Evolutionary conservation across 2,888 invertebrate genomes (phyloP).

Genomic region (Bruchidius siliquastri): DNA sequence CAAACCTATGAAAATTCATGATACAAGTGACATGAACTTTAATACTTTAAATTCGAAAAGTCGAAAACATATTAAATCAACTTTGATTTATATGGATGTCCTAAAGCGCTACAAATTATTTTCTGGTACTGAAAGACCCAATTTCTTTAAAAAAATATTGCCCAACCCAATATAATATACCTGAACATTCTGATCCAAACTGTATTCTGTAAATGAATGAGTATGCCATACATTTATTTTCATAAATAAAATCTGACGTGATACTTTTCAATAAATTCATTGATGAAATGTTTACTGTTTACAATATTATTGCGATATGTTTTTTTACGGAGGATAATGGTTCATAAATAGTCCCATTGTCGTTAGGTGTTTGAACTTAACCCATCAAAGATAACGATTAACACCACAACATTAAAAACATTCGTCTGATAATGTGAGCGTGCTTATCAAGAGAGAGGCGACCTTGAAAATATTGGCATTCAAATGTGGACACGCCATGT

Average conservation of each 20-base stretch:
- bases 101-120: too few relatives aligned
- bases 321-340: not conserved
- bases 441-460: not conserved
- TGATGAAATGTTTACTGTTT: not conserved
- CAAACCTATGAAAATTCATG: too few relatives aligned
- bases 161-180: too few relatives aligned
- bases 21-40: too few relatives aligned
- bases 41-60: too few relatives aligned
- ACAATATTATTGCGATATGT: not conserved
- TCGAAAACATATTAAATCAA: too few relatives aligned
- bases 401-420: not conserved
- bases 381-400: not conserved
- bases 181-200: too few relatives aligned
- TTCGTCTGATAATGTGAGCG: not conserved
- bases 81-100: too few relatives aligned
- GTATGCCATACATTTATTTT: too few relatives aligned
- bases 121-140: too few relatives aligned
- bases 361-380: not conserved
- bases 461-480: not conserved
- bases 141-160: too few relatives aligned
- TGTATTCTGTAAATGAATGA: too few relatives aligned
- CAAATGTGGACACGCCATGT: not conserved
- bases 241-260: not conserved
- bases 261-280: not conserved
- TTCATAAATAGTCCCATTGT: not conserved